phyloP scores from a whole-genome alignment of 2,888 invertebrate genomes.

The Caenorhabditis zanzibari region DNA sequence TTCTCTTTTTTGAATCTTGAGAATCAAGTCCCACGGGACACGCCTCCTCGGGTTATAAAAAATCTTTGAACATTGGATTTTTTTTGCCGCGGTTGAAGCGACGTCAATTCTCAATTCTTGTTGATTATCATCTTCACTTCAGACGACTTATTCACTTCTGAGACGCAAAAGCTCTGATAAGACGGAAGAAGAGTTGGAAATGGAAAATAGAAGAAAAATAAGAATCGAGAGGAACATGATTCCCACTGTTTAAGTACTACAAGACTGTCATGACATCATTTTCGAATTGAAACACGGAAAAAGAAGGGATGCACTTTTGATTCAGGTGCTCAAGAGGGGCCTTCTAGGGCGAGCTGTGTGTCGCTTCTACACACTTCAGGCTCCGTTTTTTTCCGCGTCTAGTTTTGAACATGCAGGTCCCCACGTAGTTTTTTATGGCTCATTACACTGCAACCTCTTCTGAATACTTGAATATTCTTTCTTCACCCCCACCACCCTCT shows the following conservation, averaged over 20 bases:
- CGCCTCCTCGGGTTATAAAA: conserved; percentile 49
- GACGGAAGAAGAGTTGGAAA: conserved; percentile 5
- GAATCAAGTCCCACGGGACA: conserved; percentile 33
- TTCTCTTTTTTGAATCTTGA: conserved; percentile 20
- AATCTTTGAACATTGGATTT: conserved; percentile 56
- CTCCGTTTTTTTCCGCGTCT: conserved; percentile 25
- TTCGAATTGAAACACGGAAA: not conserved
- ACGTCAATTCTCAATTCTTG: conserved; percentile 63
- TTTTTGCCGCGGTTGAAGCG: conserved; percentile 34
- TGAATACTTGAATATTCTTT: conserved; percentile 37
- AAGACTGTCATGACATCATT: conserved; percentile 10
- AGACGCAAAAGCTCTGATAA: not conserved
- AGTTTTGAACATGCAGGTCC: conserved; percentile 28
- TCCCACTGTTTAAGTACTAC: conserved; percentile 1
- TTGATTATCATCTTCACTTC: conserved; percentile 59
- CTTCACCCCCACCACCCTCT: conserved; percentile 15
- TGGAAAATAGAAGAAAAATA: not conserved
- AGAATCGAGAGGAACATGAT: conserved; percentile 1
- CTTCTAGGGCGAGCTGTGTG: not conserved
- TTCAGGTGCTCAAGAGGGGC: conserved; percentile 16
- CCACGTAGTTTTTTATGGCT: conserved; percentile 56
- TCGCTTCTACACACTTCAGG: conserved; percentile 13
- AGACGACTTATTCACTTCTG: conserved; percentile 36
- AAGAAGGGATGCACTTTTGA: conserved; percentile 42
- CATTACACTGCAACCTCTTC: conserved; percentile 51